Evolutionary conservation across 2,113 vertebrate genomes (phyloP), one percentile per base, ranked within the genome.

Genomic region (Callipepla californica): DNA sequence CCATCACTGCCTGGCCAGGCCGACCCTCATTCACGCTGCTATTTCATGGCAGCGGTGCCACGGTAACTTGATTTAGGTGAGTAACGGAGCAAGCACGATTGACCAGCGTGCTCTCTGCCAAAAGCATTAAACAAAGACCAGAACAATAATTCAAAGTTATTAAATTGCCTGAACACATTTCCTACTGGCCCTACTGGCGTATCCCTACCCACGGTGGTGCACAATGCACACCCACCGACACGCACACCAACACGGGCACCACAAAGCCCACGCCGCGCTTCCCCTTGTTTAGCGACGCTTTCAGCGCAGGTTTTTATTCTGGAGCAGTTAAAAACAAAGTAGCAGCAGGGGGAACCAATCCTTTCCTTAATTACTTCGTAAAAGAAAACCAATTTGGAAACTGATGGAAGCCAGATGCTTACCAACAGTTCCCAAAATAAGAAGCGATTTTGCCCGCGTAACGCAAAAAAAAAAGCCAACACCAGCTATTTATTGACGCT

Each of bases 71-170:
- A 86, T 84, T 89, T 92, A 93, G 76, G 79, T 63, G 91, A 89
- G 77, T 74, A 92, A 87, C 59, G 0, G 2, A 93, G 51, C 51
- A 75, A 87, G 82, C 76, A 78, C 0, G 0, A 92, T 3, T 87
- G 92, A 95, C 66, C 87, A 40, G 85, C 61, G 66, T 42, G 76
- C 61, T 84, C 65, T 65, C 81, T 34, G 62, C 61, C 85, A 85
- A 94, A 92, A 92, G 66, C 70, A 76, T 85, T 92, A 87, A 86
- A 50, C 82, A 93, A 89, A 91, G 82, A 95, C 73, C 85, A 94
- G 75, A 82, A 90, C 68, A 80, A 79, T 79, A 92, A 94, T 62
- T 90, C 77, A 77, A 38, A 88, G 80, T 68, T 92, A 93, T 84
- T 95, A 88, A 93, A 95, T 90, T 77, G 82, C 74, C 86, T 32